Evolutionary conservation across 2,113 vertebrate genomes (phyloP), one percentile per base, ranked within the genome.

Genomic region (Tenebrosternarchus preto): DNA sequence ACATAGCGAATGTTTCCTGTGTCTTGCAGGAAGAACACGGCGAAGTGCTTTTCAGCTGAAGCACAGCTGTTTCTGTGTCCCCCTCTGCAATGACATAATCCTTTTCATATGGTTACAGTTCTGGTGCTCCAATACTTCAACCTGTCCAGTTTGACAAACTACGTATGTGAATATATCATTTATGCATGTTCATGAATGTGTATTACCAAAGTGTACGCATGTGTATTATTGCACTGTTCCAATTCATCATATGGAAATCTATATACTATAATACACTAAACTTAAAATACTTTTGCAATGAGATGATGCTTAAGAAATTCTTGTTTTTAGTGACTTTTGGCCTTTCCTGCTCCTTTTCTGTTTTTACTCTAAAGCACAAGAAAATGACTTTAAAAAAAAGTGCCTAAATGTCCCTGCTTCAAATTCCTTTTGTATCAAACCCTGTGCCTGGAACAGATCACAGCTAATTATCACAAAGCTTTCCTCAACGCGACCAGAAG

Each of bases 51-150:
- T 85, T 87, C 83, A 86, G 86, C 80, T 82, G 74, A 87, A 67
- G 74, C 55, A 82, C 89, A 90, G 87, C 85, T 91, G 90, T 71
- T 84, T 79, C 78, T 22, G 5, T n/a, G 36, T 25, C 61, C 59
- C 56, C 63, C 61, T 33, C 78, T 50, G 61, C 29, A 6, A 76
- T 82, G 82, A 73, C 73, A 63, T 78, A 63, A 78, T 76, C 66
- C 1, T 83, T 80, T 77, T 77, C 76, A 19, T 85, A 73, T 22
- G 25, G 25, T 85, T 84, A 73, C 36, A 76, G 29, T 22, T 63
- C 27, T 33, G 61, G 56, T 59, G 59, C 29, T 64, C 78, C 59
- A 73, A 36, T 73, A n/a, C 56, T 29, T 29, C 50, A 66, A 36
- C 43, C 43, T 50, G 43, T 50, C 43, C 43, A 15, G 43, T 50